phyloP scores from a whole-genome alignment of 30 jellyfish, hydroid and myxozoan genomes.

The Sanderia malayensis region DNA sequence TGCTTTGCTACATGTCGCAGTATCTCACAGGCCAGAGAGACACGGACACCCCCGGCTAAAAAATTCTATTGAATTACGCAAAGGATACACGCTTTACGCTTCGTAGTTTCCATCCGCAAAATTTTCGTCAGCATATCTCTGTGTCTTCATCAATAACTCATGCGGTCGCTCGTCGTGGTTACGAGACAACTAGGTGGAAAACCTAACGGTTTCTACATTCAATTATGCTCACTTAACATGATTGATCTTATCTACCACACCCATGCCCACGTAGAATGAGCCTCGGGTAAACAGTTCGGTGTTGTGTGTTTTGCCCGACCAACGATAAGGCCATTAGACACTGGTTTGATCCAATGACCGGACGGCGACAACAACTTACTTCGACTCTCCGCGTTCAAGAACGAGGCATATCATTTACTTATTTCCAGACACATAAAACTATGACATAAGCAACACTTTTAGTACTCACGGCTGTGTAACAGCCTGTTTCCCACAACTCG shows the following conservation, averaged over 20 bases:
- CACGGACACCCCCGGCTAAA: background rate
- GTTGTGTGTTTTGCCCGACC: background rate
- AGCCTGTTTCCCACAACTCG: too few relatives aligned
- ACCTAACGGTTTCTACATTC: constrained; percentile 36
- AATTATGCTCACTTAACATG: constrained; percentile 2
- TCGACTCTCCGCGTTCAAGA: too few relatives aligned
- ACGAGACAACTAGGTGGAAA: background rate
- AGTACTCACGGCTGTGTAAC: too few relatives aligned
- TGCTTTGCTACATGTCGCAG: too few relatives aligned
- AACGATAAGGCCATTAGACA: background rate
- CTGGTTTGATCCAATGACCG: too few relatives aligned
- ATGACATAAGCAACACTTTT: too few relatives aligned
- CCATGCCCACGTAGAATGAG: too few relatives aligned
- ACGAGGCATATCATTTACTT: too few relatives aligned
- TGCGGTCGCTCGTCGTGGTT: constrained; percentile 26
- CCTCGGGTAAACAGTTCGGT: background rate
- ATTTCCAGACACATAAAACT: too few relatives aligned
- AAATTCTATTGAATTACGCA: background rate
- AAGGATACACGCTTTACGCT: background rate
- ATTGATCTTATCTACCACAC: constrained; percentile 31
- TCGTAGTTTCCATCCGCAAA: background rate
- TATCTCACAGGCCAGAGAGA: too few relatives aligned
- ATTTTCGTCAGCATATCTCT: background rate
- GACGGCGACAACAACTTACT: too few relatives aligned
- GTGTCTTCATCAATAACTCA: background rate